Conservation (phyloP, 1,140 invertebrate genomes). For the Gonioctena quinquepunctata region DNA sequence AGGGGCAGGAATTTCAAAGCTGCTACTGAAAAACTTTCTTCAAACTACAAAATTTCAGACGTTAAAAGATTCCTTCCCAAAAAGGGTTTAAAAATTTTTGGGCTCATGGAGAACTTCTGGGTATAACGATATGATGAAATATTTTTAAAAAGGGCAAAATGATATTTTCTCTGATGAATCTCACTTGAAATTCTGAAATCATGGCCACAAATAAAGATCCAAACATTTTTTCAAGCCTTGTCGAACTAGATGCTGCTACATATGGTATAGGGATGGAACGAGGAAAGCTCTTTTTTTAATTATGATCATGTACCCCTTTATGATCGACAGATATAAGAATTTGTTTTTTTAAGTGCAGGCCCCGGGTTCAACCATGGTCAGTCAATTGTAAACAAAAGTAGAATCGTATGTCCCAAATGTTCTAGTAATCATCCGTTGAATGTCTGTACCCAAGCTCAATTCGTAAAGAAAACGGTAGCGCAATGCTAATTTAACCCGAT, state of each 20-base stretch:
- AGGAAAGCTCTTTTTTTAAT: background rate
- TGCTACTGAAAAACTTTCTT: too few species aligned
- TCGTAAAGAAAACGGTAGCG: background rate
- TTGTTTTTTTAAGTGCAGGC: background rate
- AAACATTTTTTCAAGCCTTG: background rate
- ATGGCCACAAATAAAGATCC: background rate
- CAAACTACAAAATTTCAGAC: too few species aligned
- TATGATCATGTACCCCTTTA: background rate
- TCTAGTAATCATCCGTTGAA: background rate
- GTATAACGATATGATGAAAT: background rate
- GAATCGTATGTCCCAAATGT: background rate
- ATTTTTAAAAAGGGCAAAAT: constrained; percentile 2
- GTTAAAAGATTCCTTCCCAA: too few species aligned
- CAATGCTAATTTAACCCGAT: background rate
- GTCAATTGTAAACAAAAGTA: background rate
- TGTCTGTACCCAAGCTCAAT: background rate
- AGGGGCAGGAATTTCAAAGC: too few species aligned
- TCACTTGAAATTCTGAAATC: background rate
- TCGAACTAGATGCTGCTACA: constrained; percentile 2
- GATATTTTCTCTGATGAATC: background rate
- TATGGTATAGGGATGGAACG: background rate
- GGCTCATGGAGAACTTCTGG: too few species aligned
- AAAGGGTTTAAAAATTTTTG: too few species aligned
- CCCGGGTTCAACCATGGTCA: background rate
- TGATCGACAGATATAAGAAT: background rate